Percentiles rank a stretch among this genome's conserved stretches.
Conservation (phyloP, 2,888 invertebrate species). For the Agrotis puta region DNA sequence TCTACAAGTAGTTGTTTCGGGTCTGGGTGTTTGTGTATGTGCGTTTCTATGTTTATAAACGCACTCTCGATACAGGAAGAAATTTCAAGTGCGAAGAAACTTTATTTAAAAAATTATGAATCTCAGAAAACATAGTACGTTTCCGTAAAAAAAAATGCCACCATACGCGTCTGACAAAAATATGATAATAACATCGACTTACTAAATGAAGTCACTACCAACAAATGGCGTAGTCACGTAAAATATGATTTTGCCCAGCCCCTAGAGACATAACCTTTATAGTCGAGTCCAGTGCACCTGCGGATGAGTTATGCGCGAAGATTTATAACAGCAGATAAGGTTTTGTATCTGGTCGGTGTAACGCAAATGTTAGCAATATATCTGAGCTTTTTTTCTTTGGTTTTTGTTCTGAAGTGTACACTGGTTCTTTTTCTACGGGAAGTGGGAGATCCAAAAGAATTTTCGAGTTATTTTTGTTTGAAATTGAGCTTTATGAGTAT, state of each 20-base stretch:
- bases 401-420: constrained; percentile 16
- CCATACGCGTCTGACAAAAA: constrained; percentile 20
- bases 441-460: constrained; percentile 4
- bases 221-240: constrained; percentile 51
- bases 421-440: constrained; percentile 28
- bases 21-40: too few relatives aligned
- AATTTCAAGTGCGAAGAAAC: too few relatives aligned
- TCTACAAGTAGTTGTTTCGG: too few relatives aligned
- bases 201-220: constrained; percentile 59
- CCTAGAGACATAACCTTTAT: constrained; percentile 63
- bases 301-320: constrained; percentile 63
- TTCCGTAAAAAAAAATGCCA: neutral
- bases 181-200: constrained; percentile 34
- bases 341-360: constrained; percentile 61
- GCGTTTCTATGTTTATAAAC: too few relatives aligned
- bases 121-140: too few relatives aligned
- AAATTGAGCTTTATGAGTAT: neutral
- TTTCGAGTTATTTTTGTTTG: neutral
- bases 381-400: constrained; percentile 49
- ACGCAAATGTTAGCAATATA: constrained; percentile 57
- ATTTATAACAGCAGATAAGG: constrained; percentile 67
- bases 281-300: constrained; percentile 67
- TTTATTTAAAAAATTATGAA: too few relatives aligned
- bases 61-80: too few relatives aligned
- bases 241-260: constrained; percentile 60